These are phyloP conservation scores for Lydus trimaculatus DNA, from an alignment of 2,888 invertebrate species.

Conservation along the genomic window DNA sequence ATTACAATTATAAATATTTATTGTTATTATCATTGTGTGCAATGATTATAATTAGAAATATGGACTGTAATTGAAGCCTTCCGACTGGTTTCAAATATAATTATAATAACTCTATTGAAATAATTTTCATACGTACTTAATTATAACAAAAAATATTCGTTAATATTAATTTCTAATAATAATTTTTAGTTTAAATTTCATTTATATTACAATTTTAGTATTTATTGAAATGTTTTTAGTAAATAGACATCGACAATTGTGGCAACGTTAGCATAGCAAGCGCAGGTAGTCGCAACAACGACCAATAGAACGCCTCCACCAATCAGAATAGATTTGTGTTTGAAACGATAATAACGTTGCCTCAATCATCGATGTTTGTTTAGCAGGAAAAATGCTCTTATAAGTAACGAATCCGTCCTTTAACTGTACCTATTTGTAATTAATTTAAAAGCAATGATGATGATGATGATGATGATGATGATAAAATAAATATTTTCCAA, in stretches of 20 bases:
- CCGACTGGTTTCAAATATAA: neutral
- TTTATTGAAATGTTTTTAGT: too few species aligned
- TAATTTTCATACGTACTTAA: conserved; percentile 8
- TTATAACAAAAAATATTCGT: neutral
- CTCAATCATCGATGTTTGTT: neutral
- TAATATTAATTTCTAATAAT: neutral
- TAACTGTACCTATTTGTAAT: conserved; percentile 18
- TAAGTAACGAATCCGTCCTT: conserved; percentile 51
- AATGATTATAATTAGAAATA: neutral
- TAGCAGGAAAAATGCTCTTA: neutral
- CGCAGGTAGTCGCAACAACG: too few species aligned
- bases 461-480: neutral
- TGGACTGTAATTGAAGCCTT: conserved; percentile 5
- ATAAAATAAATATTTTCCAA: conserved; percentile 39
- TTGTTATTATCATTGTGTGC: neutral
- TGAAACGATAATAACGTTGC: too few species aligned
- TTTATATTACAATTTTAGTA: neutral
- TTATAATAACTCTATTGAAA: neutral
- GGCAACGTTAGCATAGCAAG: too few species aligned
- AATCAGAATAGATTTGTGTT: too few species aligned
- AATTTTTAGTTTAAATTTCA: too few species aligned
- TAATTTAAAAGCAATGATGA: neutral
- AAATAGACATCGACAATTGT: too few species aligned
- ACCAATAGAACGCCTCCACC: too few species aligned
- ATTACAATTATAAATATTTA: conserved; percentile 1